These are phyloP conservation scores for Agrilus planipennis DNA, from an alignment of 1,140 invertebrate genomes.

Conservation along the genomic window DNA sequence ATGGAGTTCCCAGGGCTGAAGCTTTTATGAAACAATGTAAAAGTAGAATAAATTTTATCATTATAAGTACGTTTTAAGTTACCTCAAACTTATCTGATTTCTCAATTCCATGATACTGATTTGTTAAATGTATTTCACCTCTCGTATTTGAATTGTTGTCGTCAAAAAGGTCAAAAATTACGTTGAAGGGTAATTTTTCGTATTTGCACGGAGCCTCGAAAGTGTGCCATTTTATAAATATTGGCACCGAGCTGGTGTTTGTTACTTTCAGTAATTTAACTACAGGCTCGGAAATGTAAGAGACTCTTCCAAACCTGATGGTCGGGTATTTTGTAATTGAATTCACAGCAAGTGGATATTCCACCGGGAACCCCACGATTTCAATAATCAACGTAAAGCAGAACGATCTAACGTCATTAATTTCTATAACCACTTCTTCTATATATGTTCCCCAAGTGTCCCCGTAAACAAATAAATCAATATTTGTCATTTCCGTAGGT, in stretches of 20 bases:
- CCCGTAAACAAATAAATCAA: constrained; percentile 31
- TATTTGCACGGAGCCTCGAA: no score
- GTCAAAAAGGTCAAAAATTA: constrained; percentile 13
- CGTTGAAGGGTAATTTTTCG: constrained; percentile 12
- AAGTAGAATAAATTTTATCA: no score
- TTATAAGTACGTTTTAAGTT: no score
- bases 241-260: constrained; percentile 16
- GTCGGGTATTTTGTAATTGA: constrained; percentile 16
- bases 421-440: constrained; percentile 32
- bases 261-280: constrained; percentile 14
- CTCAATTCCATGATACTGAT: constrained; percentile 5
- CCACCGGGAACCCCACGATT: constrained; percentile 29
- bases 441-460: constrained; percentile 35
- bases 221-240: constrained; percentile 19
- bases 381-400: constrained; percentile 28
- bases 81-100: no score
- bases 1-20: no score
- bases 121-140: constrained; percentile 1
- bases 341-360: constrained; percentile 25
- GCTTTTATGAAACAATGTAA: no score
- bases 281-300: constrained; percentile 12
- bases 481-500: constrained; percentile 10
- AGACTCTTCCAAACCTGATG: constrained; percentile 20
- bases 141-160: neutral
- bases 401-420: constrained; percentile 27